These are phyloP conservation scores for Micrasema minimum DNA, from an alignment of 1,140 invertebrate species.

Conservation along the genomic window DNA sequence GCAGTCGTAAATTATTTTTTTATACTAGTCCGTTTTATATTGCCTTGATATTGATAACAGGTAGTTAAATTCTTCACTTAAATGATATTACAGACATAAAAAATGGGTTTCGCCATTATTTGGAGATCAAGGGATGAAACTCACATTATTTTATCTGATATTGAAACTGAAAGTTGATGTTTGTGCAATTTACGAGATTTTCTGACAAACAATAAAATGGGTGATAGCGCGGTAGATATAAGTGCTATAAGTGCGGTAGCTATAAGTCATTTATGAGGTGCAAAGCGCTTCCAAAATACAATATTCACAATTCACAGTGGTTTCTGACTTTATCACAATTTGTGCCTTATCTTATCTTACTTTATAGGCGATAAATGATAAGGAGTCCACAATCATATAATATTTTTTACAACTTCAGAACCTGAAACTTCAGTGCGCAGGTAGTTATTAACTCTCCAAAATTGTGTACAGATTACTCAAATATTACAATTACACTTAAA, in stretches of 20 bases:
- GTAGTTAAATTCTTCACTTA: constrained; percentile 47
- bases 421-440: too few relatives aligned
- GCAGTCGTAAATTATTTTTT: constrained; percentile 49
- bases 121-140: background rate
- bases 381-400: constrained; percentile 19
- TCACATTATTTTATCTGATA: background rate
- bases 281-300: constrained; percentile 16
- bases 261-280: background rate
- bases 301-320: constrained; percentile 41
- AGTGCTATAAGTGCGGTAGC: background rate
- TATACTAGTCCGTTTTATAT: constrained; percentile 45
- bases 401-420: too few relatives aligned
- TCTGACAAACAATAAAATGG: background rate
- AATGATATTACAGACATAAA: constrained; percentile 5
- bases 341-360: constrained; percentile 44
- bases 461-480: too few relatives aligned
- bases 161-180: background rate
- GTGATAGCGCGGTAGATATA: background rate
- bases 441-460: too few relatives aligned
- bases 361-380: constrained; percentile 47
- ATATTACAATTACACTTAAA: too few relatives aligned
- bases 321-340: constrained; percentile 43
- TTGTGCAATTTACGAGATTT: background rate
- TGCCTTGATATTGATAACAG: constrained; percentile 49
- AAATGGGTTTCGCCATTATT: background rate